Conservation (phyloP, 2,888 invertebrate genomes). For the Leucoptera coffeella region DNA sequence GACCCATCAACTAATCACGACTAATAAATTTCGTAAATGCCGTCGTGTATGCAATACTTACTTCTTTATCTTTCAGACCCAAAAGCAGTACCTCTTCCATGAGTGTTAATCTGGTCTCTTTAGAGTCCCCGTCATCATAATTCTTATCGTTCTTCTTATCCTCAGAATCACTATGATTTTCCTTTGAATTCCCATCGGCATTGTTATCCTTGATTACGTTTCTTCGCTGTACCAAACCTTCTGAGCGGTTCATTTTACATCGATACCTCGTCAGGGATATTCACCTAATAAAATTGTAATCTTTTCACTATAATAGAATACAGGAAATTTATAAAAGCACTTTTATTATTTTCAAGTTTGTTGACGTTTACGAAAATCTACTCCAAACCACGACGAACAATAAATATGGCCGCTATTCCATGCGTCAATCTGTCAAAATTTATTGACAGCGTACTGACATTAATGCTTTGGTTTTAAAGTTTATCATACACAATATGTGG, state of each 20-base stretch:
- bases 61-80: slow-evolving; percentile 99
- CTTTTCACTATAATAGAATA: too few species aligned
- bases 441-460: too few species aligned
- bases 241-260: slow-evolving; percentile 76
- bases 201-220: slow-evolving; percentile 62
- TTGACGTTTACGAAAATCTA: slow-evolving; percentile 47
- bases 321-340: too few species aligned
- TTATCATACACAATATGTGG: too few species aligned
- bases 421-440: too few species aligned
- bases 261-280: slow-evolving; percentile 4
- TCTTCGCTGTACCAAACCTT: slow-evolving; percentile 88
- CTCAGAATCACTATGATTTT: slow-evolving; percentile 46
- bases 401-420: slow-evolving; percentile 45
- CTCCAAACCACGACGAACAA: too few species aligned
- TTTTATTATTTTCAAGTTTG: slow-evolving; percentile 9
- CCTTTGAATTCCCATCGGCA: slow-evolving; percentile 50
- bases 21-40: slow-evolving; percentile 1
- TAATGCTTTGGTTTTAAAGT: too few species aligned
- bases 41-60: slow-evolving; percentile 18
- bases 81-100: slow-evolving; percentile 99
- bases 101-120: slow-evolving; percentile 93
- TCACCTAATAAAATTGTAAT: too few species aligned
- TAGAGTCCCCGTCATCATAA: slow-evolving; percentile 81
- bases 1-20: slow-evolving; percentile 14
- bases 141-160: slow-evolving; percentile 66